Evolutionary conservation across 2,888 invertebrate species (phyloP).

Genomic region (Merodon equestris): DNA sequence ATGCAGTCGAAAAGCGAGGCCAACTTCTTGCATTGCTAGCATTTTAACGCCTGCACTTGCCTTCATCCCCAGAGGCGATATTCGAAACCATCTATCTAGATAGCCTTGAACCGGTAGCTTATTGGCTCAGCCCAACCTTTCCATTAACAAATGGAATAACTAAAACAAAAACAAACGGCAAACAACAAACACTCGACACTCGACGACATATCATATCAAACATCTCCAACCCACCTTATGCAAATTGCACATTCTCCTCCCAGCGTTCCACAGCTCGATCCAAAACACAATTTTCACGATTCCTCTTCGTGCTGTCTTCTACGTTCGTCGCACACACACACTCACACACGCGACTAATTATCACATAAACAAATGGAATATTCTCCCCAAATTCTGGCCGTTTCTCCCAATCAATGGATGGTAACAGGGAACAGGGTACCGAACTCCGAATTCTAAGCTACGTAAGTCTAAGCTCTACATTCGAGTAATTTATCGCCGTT

Average conservation of each 20-base stretch:
- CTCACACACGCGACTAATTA: constrained; percentile 17
- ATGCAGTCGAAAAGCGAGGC: too few species aligned
- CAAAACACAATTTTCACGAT: constrained; percentile 48
- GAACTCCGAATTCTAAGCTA: constrained; percentile 10
- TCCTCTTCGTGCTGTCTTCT: constrained; percentile 29
- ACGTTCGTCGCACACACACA: constrained; percentile 38
- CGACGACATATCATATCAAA: constrained; percentile 2
- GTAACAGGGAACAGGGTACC: not conserved
- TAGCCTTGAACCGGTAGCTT: too few species aligned
- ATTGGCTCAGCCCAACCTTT: too few species aligned
- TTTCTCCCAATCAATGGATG: constrained; percentile 32
- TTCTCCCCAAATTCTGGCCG: constrained; percentile 35
- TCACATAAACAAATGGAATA: constrained; percentile 62
- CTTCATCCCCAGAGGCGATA: too few species aligned
- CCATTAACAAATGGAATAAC: not conserved
- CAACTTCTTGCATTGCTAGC: too few species aligned
- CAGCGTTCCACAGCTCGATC: constrained; percentile 50
- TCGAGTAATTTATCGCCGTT: not conserved
- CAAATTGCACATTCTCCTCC: constrained; percentile 62
- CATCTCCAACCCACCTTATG: constrained; percentile 62
- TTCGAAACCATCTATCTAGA: too few species aligned
- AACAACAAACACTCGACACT: too few species aligned
- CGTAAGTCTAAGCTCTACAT: constrained; percentile 31
- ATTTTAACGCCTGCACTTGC: too few species aligned
- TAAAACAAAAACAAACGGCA: constrained; percentile 15